Conservation (phyloP, 2,888 invertebrate species). For the Poecilobothrus nobilitatus region DNA sequence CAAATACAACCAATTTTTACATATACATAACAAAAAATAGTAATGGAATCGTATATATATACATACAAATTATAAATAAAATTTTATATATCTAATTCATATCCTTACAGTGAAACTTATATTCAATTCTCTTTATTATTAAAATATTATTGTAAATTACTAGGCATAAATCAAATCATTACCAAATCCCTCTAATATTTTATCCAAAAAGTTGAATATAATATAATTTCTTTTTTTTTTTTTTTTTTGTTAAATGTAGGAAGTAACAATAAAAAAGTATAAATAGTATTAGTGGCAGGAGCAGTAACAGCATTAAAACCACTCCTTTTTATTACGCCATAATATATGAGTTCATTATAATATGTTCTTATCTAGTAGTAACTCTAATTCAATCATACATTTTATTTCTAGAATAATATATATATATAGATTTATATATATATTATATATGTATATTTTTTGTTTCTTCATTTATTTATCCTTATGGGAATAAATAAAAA, state of each 20-base stretch:
- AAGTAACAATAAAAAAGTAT: too few relatives aligned
- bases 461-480: background rate
- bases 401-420: background rate
- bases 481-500: background rate
- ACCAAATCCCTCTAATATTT: background rate
- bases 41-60: too few relatives aligned
- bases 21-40: too few relatives aligned
- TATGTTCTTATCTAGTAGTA: background rate
- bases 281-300: too few relatives aligned
- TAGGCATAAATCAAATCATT: background rate
- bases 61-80: too few relatives aligned
- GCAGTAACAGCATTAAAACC: background rate
- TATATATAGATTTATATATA: too few relatives aligned
- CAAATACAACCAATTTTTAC: too few relatives aligned
- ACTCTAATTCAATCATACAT: background rate
- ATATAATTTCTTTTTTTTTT: background rate
- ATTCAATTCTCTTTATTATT: background rate
- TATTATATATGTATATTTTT: too few relatives aligned
- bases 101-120: background rate
- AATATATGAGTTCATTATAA: background rate
- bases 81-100: too few relatives aligned
- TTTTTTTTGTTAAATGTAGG: background rate
- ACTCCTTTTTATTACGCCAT: background rate
- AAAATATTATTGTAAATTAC: slow-evolving; percentile 4
- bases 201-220: background rate